Evolutionary conservation across 2,113 vertebrate genomes (phyloP).

Genomic region (Phalacrocorax carbo): DNA sequence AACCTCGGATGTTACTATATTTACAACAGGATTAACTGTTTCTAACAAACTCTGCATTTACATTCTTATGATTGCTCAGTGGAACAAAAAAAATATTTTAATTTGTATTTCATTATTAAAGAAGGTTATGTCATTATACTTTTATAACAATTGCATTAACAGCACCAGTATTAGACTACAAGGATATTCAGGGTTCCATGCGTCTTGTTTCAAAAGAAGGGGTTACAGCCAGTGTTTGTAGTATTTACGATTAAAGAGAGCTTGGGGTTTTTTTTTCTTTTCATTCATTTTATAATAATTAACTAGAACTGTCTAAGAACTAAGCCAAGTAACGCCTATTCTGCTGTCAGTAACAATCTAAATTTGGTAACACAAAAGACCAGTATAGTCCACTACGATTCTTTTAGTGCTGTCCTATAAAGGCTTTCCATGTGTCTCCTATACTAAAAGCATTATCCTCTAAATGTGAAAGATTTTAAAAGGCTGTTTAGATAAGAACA

Average conservation of each 20-base stretch:
- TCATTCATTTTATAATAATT: conserved; percentile 43
- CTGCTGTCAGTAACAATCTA: conserved; percentile 28
- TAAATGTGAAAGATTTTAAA: conserved; percentile 2
- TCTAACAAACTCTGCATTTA: background rate
- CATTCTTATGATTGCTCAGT: background rate
- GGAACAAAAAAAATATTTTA: conserved; percentile 27
- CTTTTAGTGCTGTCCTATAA: conserved; percentile 11
- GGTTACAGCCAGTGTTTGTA: background rate
- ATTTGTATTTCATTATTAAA: conserved; percentile 25
- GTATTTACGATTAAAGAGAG: background rate
- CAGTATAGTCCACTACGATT: background rate
- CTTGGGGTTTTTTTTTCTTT: background rate
- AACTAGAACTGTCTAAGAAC: conserved; percentile 40
- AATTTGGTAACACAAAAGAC: conserved; percentile 6
- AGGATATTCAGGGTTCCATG: background rate
- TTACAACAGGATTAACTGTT: background rate
- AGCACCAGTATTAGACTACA: background rate
- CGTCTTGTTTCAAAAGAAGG: background rate
- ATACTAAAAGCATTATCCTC: background rate
- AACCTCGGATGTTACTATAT: background rate
- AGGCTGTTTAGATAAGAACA: background rate
- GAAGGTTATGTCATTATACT: background rate
- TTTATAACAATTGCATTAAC: background rate
- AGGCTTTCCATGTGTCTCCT: background rate
- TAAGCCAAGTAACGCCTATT: conserved; percentile 20